These are phyloP conservation scores for Geophilus truncorum DNA, from an alignment of 2,888 invertebrate species.

Conservation along the genomic window DNA sequence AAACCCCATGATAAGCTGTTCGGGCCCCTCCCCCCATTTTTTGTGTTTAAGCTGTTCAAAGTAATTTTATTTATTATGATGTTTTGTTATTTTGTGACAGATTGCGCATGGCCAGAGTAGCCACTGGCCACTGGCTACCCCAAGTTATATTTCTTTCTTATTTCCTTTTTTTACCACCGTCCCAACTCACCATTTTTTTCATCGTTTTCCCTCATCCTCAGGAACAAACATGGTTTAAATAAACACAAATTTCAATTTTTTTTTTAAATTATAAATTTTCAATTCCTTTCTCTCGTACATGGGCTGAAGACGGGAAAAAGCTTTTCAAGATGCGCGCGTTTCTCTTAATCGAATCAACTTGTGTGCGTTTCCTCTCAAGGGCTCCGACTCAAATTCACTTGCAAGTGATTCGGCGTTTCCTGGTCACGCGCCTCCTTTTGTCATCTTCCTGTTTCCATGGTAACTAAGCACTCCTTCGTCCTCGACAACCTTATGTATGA, in stretches of 20 bases:
- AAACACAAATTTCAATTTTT: not conserved
- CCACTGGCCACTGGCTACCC: too few relatives aligned
- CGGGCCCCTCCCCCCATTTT: too few relatives aligned
- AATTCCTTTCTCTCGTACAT: not conserved
- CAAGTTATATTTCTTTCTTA: too few relatives aligned
- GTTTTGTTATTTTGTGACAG: not conserved
- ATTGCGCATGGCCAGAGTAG: too few relatives aligned
- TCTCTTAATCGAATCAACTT: conserved; percentile 1
- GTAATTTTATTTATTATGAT: too few relatives aligned
- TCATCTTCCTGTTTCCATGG: not conserved
- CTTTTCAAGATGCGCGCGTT: not conserved
- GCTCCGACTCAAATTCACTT: conserved; percentile 1
- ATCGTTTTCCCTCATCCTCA: too few relatives aligned
- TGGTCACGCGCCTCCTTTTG: not conserved
- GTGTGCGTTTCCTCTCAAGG: not conserved
- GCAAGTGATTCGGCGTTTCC: not conserved
- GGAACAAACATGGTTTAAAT: too few relatives aligned
- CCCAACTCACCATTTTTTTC: too few relatives aligned
- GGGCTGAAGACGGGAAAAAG: not conserved
- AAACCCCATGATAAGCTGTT: too few relatives aligned
- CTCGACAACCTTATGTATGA: not conserved
- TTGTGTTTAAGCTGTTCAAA: too few relatives aligned
- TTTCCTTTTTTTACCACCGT: too few relatives aligned
- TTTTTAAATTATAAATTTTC: not conserved
- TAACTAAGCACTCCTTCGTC: not conserved